Base-by-base conservation (phyloP, 2,888 invertebrate genomes). In the Drosophila macrospina region DNA sequence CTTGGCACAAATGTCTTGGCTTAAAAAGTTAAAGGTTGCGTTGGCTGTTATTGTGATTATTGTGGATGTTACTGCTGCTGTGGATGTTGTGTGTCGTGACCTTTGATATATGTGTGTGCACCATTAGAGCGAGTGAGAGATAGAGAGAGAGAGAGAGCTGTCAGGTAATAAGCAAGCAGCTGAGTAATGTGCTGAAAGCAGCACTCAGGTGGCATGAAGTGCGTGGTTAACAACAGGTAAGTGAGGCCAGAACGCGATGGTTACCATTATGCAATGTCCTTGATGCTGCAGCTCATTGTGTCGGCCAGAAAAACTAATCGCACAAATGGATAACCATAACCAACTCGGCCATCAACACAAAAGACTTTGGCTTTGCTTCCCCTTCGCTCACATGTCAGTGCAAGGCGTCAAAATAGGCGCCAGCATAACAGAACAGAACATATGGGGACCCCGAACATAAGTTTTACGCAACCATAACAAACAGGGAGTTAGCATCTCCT, bases 301-400 rank as follows among this genome's bases (percentile, higher is more conserved):
- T 69, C 66, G 60, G 50, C 64, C 54, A 54, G 42, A 48, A 68
- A 59, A 84, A 72, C 78, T 84, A 84, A 84, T 84, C 86, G 74
- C 55, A 75, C 83, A 84, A 84, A 84, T 84, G 83, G 86, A 76
- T 67, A 55, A 59, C 63, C 52, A 76, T 67, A 55, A 59, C 63
- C 52, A 41, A 42, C 67, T 63, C 34, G 47, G 50, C 51, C 45
- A 47, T 42, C 55, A 39, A 42, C 64, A 74, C 72, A 83, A 82
- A 70, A 65, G 75, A 56, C 59, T 52, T 52, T 51, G 41, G 16
- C 48, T 28, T 11, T 32, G n/a, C 7, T 7, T 20, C 20, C 20
- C 1, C 48, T 16, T 20, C 28, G 54, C 60, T 69, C 77, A 76
- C 62, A 76, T 73, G 76, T 76, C 75, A 56, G 32, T 15, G 45